Base-by-base conservation (phyloP, 2,113 vertebrate species). In the Antechinus flavipes region DNA sequence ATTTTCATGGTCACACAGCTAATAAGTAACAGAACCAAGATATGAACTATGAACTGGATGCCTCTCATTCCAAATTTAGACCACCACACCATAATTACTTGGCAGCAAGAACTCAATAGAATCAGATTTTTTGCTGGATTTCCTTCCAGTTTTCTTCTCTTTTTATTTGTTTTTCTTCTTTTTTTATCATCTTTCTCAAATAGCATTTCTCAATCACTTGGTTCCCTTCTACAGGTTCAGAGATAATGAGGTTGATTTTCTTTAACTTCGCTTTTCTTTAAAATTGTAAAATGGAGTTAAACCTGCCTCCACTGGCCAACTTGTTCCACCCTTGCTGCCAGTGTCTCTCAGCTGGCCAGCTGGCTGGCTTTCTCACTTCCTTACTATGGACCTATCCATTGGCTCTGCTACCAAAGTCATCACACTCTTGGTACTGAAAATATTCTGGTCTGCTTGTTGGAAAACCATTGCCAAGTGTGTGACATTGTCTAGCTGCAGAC, bases 401-500 rank as follows among this genome's bases (percentile, higher is more conserved):
- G n/a, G n/a, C 49, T 96, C 94, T 93, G 58, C 49, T 52, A 92
- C 3, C 90, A 92, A 3, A 8, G 90, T 8, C 95, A 89, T 46
- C 47, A 8, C 3, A 26, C 50, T 52, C 53, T 27, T 91, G 10
- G 42, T 90, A 93, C 46, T 19, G 89, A 14, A 90, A 56, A 68
- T 56, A 16, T 7, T 46, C 42, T 91, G 9, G 49, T 52, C 47
- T n/a, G 68, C 90, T 76, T 47, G 91, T 89, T 94, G 54, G 42
- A 92, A 93, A 91, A 50, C 52, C 95, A 2, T 94, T 96, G 92
- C 96, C 92, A 97, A 93, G 89, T 76, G 91, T 54, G 90, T 90
- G 49, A 46, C 7, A 8, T 49, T 49, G 9, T 54, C 52, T 94
- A 22, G 42, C 94, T 94, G 92, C 68, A 53, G 23, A 94, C 84